These are phyloP conservation scores for Gambusia yucatana DNA, from an alignment of 2,797 vertebrate species.

Conservation along the genomic window DNA sequence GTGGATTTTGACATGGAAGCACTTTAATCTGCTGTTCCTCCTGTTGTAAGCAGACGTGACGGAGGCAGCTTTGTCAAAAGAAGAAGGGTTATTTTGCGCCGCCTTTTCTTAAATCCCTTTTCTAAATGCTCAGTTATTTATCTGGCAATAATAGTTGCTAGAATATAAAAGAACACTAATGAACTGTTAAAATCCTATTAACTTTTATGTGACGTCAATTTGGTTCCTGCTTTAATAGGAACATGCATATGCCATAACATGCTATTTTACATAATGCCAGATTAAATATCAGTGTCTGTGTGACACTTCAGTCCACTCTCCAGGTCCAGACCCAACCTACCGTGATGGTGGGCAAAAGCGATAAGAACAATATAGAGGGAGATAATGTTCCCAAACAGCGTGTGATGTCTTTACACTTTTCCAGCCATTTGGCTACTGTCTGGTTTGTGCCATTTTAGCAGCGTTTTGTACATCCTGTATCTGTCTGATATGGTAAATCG, in stretches of 20 bases:
- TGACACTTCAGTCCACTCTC: neutral
- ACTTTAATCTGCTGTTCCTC: constrained; percentile 76
- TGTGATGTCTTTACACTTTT: neutral
- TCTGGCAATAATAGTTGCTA: neutral
- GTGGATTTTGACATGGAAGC: constrained; percentile 73
- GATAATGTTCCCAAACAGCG: neutral
- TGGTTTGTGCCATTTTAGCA: neutral
- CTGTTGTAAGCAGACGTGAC: constrained; percentile 73
- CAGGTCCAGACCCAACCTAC: neutral
- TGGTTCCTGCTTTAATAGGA: neutral
- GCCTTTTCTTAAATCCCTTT: constrained; percentile 19
- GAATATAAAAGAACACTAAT: neutral
- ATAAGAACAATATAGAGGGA: neutral
- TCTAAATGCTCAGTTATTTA: neutral
- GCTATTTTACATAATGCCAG: neutral
- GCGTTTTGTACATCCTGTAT: neutral
- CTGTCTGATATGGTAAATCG: neutral
- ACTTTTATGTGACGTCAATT: neutral
- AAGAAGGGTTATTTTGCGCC: constrained; percentile 41
- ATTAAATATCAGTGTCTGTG: neutral
- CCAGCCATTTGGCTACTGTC: neutral
- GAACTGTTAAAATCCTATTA: neutral
- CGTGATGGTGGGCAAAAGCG: neutral
- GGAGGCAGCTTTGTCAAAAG: constrained; percentile 71
- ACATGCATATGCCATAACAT: neutral